phyloP scores from a whole-genome alignment of 2,888 invertebrate genomes.

The Drosophila tanythrix region DNA sequence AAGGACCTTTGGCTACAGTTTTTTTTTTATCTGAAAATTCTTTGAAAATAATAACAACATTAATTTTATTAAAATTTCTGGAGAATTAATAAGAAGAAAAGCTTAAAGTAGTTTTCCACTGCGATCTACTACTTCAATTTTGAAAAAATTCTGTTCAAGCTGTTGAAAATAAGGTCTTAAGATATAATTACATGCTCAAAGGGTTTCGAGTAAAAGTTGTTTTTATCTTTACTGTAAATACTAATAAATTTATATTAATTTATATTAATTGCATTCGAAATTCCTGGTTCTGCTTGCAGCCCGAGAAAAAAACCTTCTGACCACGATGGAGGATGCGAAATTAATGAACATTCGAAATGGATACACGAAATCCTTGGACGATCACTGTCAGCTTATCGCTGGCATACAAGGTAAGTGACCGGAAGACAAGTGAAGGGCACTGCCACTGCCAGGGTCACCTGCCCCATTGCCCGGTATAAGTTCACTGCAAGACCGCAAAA shows the following conservation, averaged over 20 bases:
- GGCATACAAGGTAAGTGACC: constrained; percentile 66
- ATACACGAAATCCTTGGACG: constrained; percentile 64
- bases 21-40: neutral
- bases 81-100: neutral
- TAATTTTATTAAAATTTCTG: neutral
- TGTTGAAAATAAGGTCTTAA: neutral
- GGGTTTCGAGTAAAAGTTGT: neutral
- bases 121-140: neutral
- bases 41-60: neutral
- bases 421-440: neutral
- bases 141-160: neutral
- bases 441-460: constrained; percentile 31
- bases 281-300: constrained; percentile 20
- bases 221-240: neutral
- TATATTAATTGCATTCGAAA: neutral
- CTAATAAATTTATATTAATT: neutral
- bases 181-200: neutral
- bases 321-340: constrained; percentile 65
- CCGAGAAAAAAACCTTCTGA: constrained; percentile 14
- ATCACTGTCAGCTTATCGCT: constrained; percentile 70
- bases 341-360: constrained; percentile 72
- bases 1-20: neutral
- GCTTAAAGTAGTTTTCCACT: neutral
- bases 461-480: constrained; percentile 9
- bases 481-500: constrained; percentile 18